Evolutionary conservation across 2,888 invertebrate species (phyloP), one percentile per base, ranked within the genome.

Genomic region (Mythimna loreyi): DNA sequence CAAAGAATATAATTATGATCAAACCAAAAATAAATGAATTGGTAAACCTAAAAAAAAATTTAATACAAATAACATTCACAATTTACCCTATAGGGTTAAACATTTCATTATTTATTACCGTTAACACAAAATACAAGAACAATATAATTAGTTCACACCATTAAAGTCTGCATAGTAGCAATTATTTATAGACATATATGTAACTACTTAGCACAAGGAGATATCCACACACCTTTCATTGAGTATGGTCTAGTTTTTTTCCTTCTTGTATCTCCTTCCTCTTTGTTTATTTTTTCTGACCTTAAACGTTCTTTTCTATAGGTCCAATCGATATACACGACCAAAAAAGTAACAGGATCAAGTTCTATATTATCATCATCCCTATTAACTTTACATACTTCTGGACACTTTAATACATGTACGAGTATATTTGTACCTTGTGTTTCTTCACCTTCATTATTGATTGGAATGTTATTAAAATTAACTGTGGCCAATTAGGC

Each of bases 311-410:
- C n/a, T n/a, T n/a, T n/a, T n/a, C n/a, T n/a, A n/a, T n/a, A 23
- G 49, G 7, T 11, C 16, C 21, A 61, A 30, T 6, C 11, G 19
- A 52, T 75, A 68, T 1, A 6, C 21, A 6, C 16, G n/a, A 11
- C 11, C n/a, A 16, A 30, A 53, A 45, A 61, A 71, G 13, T 61
- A 58, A 70, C 70, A 23, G 23, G 9, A 70, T 64, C 64, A 0
- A 65, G 64, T 69, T 43, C 56, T 49, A 19, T 9, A 9, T 8
- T 40, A 30, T 36, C 28, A 47, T 43, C 53, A 16, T 56, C 3
- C 36, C 23, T 53, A 67, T 58, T 75, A 60, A 16, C 25, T 50
- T 75, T 28, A 60, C 59, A 75, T 30, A 56, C 36, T 75, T 5
- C 50, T 45, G 45, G 49, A 45, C 21, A 33, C 53, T 52, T 43